A percentile compares a stretch with the other conserved stretches of the same genome.
phyloP scores from a whole-genome alignment of 2,888 invertebrate genomes.

The Clitarchus hookeri region DNA sequence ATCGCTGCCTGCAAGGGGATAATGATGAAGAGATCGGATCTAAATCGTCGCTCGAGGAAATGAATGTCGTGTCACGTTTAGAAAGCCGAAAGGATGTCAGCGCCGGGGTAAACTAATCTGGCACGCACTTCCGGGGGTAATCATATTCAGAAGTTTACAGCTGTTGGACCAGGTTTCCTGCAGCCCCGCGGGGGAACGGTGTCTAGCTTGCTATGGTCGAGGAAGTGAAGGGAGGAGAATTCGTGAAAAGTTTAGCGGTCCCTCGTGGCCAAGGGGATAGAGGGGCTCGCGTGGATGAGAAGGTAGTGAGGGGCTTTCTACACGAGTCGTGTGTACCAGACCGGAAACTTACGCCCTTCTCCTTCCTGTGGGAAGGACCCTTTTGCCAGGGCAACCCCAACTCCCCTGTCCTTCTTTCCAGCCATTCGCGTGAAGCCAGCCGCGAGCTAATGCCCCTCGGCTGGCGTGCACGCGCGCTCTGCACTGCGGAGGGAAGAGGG shows the following conservation, averaged over 20 bases:
- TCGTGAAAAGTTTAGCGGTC: neutral
- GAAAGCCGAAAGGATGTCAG: neutral
- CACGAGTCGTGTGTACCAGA: slow-evolving; percentile 14
- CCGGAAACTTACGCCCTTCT: neutral
- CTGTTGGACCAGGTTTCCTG: neutral
- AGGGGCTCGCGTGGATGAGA: neutral
- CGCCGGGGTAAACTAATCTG: neutral
- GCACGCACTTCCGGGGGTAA: neutral
- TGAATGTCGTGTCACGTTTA: neutral
- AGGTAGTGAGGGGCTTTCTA: neutral
- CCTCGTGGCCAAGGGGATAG: neutral
- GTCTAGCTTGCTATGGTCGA: neutral
- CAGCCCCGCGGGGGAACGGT: neutral
- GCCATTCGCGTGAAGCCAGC: neutral
- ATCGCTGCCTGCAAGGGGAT: neutral
- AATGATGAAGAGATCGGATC: neutral
- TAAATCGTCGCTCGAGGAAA: neutral
- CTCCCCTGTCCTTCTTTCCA: neutral
- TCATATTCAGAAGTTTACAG: neutral
- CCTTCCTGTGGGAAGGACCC: neutral
- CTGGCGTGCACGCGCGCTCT: too few species aligned
- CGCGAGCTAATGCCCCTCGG: neutral
- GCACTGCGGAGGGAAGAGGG: too few species aligned
- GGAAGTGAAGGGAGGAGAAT: neutral
- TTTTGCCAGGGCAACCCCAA: neutral